Percentiles rank a stretch among this genome's conserved stretches.
Evolutionary conservation across 2,888 invertebrate genomes (phyloP).

Genomic region (Criorhina ranunculi): DNA sequence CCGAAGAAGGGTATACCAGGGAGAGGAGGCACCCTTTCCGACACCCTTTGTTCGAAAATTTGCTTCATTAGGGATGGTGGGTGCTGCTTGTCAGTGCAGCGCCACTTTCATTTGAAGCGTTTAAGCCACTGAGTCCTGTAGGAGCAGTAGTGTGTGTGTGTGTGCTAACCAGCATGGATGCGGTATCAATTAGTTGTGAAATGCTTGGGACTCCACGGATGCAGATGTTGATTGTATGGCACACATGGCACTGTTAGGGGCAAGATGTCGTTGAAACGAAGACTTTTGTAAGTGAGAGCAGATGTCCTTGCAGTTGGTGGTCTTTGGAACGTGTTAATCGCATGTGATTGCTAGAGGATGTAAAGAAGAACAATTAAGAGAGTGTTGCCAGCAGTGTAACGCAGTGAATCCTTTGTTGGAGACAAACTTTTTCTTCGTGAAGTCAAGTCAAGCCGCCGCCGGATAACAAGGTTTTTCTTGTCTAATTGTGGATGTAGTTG

Average conservation of each 20-base stretch:
- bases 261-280: slow-evolving; percentile 5
- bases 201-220: slow-evolving; percentile 26
- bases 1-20: slow-evolving; percentile 21
- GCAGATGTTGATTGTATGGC: slow-evolving; percentile 8
- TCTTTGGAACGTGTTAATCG: neutral
- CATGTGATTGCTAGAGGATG: neutral
- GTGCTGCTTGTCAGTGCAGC: slow-evolving; percentile 35
- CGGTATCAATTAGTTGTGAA: slow-evolving; percentile 49
- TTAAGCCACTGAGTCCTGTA: slow-evolving; percentile 27
- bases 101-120: slow-evolving; percentile 7
- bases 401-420: too few relatives aligned
- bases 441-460: too few relatives aligned
- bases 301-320: slow-evolving; percentile 16
- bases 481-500: too few relatives aligned
- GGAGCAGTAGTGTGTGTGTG: too few relatives aligned
- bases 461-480: too few relatives aligned
- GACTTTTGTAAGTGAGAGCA: slow-evolving; percentile 12
- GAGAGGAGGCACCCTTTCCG: slow-evolving; percentile 30
- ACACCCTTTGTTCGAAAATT: slow-evolving; percentile 42
- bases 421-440: too few relatives aligned
- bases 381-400: too few relatives aligned
- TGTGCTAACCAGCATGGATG: slow-evolving; percentile 46
- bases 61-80: slow-evolving; percentile 45
- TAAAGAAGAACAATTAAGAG: too few relatives aligned
- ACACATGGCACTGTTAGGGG: neutral